Conservation (phyloP, 1,140 invertebrate genomes). For the Eriosoma lanigerum region DNA sequence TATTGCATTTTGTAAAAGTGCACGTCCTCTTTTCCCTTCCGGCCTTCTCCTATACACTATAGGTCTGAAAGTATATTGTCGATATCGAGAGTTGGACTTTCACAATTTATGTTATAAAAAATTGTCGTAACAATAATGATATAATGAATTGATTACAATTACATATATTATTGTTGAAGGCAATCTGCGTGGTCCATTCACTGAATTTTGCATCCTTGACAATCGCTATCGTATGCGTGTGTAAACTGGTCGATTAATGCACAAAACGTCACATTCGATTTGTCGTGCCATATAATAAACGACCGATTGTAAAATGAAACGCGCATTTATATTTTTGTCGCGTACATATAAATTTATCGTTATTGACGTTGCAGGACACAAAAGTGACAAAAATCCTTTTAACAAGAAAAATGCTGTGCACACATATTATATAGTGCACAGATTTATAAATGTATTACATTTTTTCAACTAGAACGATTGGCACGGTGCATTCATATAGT, state of each 20-base stretch:
- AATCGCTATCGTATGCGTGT: background rate
- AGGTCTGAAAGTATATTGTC: too few species aligned
- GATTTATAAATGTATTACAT: too few species aligned
- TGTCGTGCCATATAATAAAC: background rate
- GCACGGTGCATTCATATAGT: too few species aligned
- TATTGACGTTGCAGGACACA: background rate
- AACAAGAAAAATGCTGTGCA: too few species aligned
- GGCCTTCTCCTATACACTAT: too few species aligned
- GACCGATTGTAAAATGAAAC: background rate
- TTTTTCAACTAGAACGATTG: too few species aligned
- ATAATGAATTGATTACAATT: slow-evolving; percentile 6
- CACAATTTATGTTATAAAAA: too few species aligned
- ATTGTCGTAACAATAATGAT: background rate
- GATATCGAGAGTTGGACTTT: too few species aligned
- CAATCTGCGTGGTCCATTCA: slow-evolving; percentile 3
- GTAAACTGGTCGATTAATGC: slow-evolving; percentile 3
- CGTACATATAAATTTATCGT: background rate
- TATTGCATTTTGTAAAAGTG: too few species aligned
- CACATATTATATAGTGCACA: too few species aligned
- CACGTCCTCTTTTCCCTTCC: too few species aligned
- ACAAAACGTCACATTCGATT: slow-evolving; percentile 4
- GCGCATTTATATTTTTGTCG: background rate
- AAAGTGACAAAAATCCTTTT: background rate
- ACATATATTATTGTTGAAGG: background rate
- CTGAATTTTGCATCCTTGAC: slow-evolving; percentile 24